A percentile compares a stretch with the other conserved stretches of the same genome.
Evolutionary conservation across 2,888 invertebrate genomes (phyloP).

Genomic region (Pristionchus exspectatus): DNA sequence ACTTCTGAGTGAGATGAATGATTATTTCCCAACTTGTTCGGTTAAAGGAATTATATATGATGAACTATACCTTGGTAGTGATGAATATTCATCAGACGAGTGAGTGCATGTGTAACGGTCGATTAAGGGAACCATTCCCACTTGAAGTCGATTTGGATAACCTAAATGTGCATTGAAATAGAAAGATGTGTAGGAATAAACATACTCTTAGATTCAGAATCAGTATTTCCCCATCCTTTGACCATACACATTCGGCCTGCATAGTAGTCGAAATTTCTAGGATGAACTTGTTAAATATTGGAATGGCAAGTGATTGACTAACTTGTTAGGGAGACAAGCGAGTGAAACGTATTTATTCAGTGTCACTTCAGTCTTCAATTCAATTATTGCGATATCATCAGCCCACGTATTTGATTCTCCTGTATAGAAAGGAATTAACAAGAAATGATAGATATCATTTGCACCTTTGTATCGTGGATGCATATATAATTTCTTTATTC

Average conservation of each 20-base stretch:
- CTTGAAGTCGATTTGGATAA: conserved; percentile 84
- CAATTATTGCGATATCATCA: conserved; percentile 63
- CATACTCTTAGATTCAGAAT: conserved; percentile 58
- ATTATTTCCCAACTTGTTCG: not conserved
- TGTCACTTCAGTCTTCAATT: conserved; percentile 56
- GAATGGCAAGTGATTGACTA: conserved; percentile 73
- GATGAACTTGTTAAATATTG: conserved; percentile 81
- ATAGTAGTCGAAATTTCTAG: conserved; percentile 82
- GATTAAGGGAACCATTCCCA: conserved; percentile 86
- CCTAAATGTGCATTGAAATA: conserved; percentile 56
- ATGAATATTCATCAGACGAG: too few relatives aligned
- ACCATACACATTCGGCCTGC: conserved; percentile 86
- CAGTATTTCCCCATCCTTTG: conserved; percentile 87
- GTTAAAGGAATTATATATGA: conserved; percentile 17
- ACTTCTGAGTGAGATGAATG: not conserved
- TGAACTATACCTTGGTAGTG: conserved; percentile 76
- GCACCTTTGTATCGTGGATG: conserved; percentile 81
- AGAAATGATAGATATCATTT: not conserved
- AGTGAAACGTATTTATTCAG: conserved; percentile 51
- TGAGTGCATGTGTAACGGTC: conserved; percentile 83
- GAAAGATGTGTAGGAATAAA: not conserved
- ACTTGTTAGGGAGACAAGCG: conserved; percentile 42
- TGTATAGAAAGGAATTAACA: not conserved
- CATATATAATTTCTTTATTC: conserved; percentile 85
- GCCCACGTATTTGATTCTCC: too few relatives aligned